Evolutionary conservation across 2,888 invertebrate species (phyloP).

Genomic region (Crepidodera aurea): DNA sequence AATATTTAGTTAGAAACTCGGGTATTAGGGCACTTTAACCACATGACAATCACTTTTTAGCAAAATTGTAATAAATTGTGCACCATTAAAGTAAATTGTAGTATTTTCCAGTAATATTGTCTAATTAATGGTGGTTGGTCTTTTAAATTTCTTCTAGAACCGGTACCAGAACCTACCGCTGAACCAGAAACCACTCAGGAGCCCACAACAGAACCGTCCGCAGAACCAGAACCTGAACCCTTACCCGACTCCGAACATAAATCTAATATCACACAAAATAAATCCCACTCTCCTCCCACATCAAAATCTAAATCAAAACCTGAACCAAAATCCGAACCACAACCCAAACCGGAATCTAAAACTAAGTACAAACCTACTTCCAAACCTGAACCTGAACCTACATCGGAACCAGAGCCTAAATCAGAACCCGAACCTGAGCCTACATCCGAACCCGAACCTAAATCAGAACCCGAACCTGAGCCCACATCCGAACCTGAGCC

Average conservation of each 20-base stretch:
- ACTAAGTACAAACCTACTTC: conserved; percentile 59
- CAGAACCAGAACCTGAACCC: conserved; percentile 57
- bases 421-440: conserved; percentile 59
- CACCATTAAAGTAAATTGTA: conserved; percentile 19
- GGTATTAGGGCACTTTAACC: conserved; percentile 35
- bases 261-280: no score
- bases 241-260: conserved; percentile 59
- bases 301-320: conserved; percentile 56
- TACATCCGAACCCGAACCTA: conserved; percentile 60
- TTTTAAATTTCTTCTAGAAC: conserved; percentile 53
- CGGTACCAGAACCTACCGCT: conserved; percentile 57
- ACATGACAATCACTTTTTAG: conserved; percentile 10
- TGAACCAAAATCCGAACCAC: conserved; percentile 61
- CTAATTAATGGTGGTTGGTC: conserved; percentile 51
- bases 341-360: conserved; percentile 61
- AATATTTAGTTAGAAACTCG: conserved; percentile 9
- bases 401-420: conserved; percentile 54
- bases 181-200: conserved; percentile 58
- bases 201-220: conserved; percentile 61
- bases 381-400: conserved; percentile 57
- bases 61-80: conserved; percentile 21
- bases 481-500: conserved; percentile 62
- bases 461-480: conserved; percentile 60
- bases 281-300: conserved; percentile 60
- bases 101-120: conserved; percentile 22